Evolutionary conservation across 1,140 invertebrate species (phyloP).

Genomic region (Drosophila serrata): DNA sequence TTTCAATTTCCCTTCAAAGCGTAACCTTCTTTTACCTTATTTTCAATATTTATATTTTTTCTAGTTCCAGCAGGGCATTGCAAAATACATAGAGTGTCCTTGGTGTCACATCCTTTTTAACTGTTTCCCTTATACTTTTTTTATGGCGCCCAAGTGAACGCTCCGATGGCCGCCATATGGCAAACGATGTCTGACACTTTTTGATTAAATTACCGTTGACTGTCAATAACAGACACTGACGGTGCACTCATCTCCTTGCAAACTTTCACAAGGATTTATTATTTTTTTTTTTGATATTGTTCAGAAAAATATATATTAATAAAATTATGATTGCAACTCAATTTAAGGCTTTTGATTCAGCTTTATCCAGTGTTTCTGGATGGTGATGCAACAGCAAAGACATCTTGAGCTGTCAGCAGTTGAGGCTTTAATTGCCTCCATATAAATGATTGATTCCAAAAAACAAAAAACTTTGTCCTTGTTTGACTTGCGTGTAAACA

Average conservation of each 20-base stretch:
- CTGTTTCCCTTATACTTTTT: conserved; percentile 1
- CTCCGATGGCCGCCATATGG: conserved; percentile 56
- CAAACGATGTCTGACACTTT: conserved; percentile 50
- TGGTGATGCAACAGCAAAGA: conserved; percentile 23
- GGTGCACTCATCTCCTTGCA: conserved; percentile 28
- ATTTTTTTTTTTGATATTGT: too few relatives aligned
- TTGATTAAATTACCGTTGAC: conserved; percentile 61
- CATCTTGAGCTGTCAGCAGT: conserved; percentile 53
- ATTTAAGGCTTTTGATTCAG: conserved; percentile 14
- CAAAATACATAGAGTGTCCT: background rate
- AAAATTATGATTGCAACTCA: conserved; percentile 27
- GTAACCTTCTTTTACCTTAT: background rate
- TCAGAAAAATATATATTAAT: conserved; percentile 15
- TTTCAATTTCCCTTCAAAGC: background rate
- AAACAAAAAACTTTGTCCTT: conserved; percentile 22
- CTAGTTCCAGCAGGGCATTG: background rate
- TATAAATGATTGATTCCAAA: conserved; percentile 57
- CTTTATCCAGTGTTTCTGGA: background rate
- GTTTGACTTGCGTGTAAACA: conserved; percentile 27
- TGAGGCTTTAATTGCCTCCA: conserved; percentile 51
- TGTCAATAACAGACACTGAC: conserved; percentile 51
- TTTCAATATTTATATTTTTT: conserved; percentile 5
- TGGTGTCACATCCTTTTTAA: conserved; percentile 15
- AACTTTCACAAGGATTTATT: conserved; percentile 21
- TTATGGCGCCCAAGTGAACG: conserved; percentile 31